phyloP scores from a whole-genome alignment of 2,888 invertebrate genomes.

The Craniophora ligustri region DNA sequence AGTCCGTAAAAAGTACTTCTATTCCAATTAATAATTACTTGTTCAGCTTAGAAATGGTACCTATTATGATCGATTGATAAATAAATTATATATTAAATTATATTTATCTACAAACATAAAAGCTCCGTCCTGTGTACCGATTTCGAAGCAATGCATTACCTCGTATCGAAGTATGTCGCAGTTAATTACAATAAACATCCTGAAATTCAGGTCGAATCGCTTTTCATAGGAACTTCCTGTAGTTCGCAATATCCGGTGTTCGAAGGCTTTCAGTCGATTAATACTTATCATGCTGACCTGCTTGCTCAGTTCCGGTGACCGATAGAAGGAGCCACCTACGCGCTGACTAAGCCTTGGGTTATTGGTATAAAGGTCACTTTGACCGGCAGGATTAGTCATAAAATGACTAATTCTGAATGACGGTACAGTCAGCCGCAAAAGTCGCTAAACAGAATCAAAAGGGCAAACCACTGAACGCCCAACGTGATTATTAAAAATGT shows the following conservation, averaged over 20 bases:
- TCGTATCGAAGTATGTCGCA: conserved; percentile 3
- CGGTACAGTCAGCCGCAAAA: too few species aligned
- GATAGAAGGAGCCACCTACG: conserved; percentile 28
- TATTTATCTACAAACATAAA: neutral
- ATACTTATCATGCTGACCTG: conserved; percentile 61
- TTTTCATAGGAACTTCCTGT: conserved; percentile 64
- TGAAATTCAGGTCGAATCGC: conserved; percentile 59
- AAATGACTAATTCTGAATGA: too few species aligned
- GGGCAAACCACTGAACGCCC: too few species aligned
- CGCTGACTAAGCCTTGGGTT: conserved; percentile 30
- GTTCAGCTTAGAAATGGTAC: too few species aligned
- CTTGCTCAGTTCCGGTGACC: conserved; percentile 64
- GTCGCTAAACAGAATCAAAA: too few species aligned
- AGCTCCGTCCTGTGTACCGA: too few species aligned
- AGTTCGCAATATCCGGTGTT: conserved; percentile 78
- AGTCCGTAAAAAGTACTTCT: too few species aligned
- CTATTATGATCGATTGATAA: too few species aligned
- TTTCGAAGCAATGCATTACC: neutral
- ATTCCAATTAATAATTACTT: too few species aligned
- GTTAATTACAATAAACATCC: conserved; percentile 42
- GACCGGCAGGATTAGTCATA: conserved; percentile 25
- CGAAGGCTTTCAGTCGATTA: conserved; percentile 80
- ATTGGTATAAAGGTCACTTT: conserved; percentile 10
- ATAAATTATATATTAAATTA: too few species aligned
- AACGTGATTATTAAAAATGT: too few species aligned